phyloP scores from a whole-genome alignment of 2,888 invertebrate species.

The Lissocephala sabroskyi region DNA sequence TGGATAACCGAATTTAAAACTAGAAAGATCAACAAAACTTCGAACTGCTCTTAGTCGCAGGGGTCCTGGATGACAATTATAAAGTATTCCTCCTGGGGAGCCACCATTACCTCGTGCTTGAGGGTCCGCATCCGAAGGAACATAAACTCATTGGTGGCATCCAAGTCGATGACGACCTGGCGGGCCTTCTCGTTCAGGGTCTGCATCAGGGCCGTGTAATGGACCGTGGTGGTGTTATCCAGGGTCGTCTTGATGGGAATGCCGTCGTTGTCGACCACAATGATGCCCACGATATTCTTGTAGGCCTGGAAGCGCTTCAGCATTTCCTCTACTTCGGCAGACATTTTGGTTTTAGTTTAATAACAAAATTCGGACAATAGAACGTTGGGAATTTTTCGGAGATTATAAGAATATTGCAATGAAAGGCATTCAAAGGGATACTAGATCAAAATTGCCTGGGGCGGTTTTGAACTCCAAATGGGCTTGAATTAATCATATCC shows the following conservation, averaged over 20 bases:
- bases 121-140: conserved; percentile 41
- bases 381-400: not conserved
- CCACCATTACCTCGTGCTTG: conserved; percentile 35
- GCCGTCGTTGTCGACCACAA: conserved; percentile 45
- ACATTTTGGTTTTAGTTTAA: conserved; percentile 24
- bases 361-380: not conserved
- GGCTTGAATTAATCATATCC: not conserved
- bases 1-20: no score
- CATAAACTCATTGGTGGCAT: conserved; percentile 46
- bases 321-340: conserved; percentile 48
- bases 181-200: conserved; percentile 37
- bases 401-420: not conserved
- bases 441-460: no score
- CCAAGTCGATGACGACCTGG: conserved; percentile 42
- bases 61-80: conserved; percentile 37
- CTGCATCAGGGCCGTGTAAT: conserved; percentile 41
- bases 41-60: conserved; percentile 30
- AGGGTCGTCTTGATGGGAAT: conserved; percentile 50
- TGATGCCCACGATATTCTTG: conserved; percentile 40
- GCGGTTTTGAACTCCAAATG: no score
- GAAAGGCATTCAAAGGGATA: no score
- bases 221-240: conserved; percentile 33
- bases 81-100: conserved; percentile 35
- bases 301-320: conserved; percentile 35
- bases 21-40: no score